Evolutionary conservation across 1,140 invertebrate genomes (phyloP), one percentile per base, ranked within the genome.

Genomic region (Coboldia fuscipes): DNA sequence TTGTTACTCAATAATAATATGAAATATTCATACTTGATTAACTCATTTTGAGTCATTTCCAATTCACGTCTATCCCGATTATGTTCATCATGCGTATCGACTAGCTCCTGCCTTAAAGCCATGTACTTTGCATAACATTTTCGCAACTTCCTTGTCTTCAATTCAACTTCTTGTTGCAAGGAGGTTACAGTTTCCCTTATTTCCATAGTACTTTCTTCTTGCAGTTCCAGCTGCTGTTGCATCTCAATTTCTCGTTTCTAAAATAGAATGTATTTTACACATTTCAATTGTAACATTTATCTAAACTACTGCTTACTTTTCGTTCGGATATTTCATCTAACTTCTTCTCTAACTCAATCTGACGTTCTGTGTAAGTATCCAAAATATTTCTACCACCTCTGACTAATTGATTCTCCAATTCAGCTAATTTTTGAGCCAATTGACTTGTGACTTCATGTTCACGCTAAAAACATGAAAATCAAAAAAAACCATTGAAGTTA

Each of bases 111-210:
- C 35, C 70, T 62, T 12, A 70, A 40, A 15, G 61, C 45, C 35
- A 55, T 37, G 27, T 53, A 55, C 34, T 55, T 55, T 21, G 50
- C 48, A 30, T 54, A 55, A 37, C 52, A 51, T 51, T 81, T 77
- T 43, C 79, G 80, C 18, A 81, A 58, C 62, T 89, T 84, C 44
- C 77, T 79, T n/a, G 81, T 82, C 56, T 92, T 93, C 16, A 78
- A 66, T 52, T 93, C 88, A 2, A 92, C 82, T 57, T 92, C 85
- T 53, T 90, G 83, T 50, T 90, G 82, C 15, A 93, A 56, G 34
- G 73, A 84, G 9, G 76, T 66, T 48, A 83, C 92, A 0, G 81
- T 86, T 50, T 82, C 77, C 26, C 75, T 70, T 21, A 92, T 70
- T 50, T 82, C 83, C 34, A 74, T 62, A 3, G 84, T 83, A 5